Evolutionary conservation across 2,888 invertebrate genomes (phyloP).

Genomic region (Flexamia atlantica): DNA sequence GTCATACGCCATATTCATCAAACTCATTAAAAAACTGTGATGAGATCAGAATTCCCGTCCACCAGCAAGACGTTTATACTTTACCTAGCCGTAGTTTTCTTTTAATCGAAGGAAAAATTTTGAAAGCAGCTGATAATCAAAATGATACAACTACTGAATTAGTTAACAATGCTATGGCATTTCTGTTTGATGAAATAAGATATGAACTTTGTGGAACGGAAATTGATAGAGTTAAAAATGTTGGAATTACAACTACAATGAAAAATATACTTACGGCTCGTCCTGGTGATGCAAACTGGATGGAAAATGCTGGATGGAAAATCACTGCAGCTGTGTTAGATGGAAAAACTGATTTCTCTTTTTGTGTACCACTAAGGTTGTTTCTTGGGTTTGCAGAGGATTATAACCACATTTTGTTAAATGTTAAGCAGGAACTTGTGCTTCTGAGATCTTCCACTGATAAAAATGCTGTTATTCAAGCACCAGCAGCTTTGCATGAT

Average conservation of each 20-base stretch:
- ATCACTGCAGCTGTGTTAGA: not conserved
- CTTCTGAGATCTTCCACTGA: not conserved
- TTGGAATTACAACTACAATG: no score
- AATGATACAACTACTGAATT: not conserved
- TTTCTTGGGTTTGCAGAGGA: constrained; percentile 33
- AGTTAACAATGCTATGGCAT: constrained; percentile 18
- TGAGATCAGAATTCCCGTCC: constrained; percentile 35
- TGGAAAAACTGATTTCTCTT: not conserved
- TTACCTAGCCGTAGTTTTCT: constrained; percentile 11
- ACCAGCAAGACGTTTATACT: no score
- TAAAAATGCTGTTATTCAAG: constrained; percentile 5
- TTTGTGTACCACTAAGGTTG: constrained; percentile 21
- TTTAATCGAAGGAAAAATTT: constrained; percentile 3
- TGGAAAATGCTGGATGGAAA: constrained; percentile 37
- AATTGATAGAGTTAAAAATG: no score
- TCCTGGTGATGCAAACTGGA: not conserved
- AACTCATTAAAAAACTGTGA: constrained; percentile 7
- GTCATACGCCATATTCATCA: constrained; percentile 6
- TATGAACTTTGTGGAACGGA: no score
- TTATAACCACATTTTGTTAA: constrained; percentile 3
- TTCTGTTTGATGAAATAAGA: no score
- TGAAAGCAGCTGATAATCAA: not conserved
- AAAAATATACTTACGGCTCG: not conserved
- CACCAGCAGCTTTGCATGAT: not conserved
- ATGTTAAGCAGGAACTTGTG: constrained; percentile 22